Conservation (phyloP, 2,797 vertebrate species). For the Gadopsis bispinosus region DNA sequence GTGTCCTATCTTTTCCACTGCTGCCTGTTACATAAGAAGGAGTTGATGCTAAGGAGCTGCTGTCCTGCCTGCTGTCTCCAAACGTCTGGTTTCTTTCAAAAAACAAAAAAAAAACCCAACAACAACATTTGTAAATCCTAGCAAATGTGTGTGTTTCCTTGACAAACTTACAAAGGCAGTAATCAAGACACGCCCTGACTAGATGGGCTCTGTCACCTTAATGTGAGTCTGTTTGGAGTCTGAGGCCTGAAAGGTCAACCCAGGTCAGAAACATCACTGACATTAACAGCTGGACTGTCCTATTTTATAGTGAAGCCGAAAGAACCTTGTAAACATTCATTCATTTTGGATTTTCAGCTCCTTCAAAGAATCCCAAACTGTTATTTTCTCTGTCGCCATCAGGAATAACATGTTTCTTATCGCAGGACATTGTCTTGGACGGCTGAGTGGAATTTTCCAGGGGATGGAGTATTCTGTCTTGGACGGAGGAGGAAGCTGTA, state of each 20-base stretch:
- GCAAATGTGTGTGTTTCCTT: neutral
- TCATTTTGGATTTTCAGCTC: conserved; percentile 37
- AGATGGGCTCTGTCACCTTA: conserved; percentile 4
- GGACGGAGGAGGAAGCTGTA: conserved; percentile 46
- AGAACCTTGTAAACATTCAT: conserved; percentile 11
- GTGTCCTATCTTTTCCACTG: conserved; percentile 35
- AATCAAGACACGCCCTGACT: neutral
- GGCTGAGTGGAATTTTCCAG: conserved; percentile 78
- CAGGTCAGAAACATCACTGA: conserved; percentile 8
- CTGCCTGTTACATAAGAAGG: conserved; percentile 49
- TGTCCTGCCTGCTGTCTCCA: neutral
- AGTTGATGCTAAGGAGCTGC: conserved; percentile 30
- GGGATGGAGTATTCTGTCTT: conserved; percentile 47
- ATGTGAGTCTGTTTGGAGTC: conserved; percentile 2
- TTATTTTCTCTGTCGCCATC: conserved; percentile 56
- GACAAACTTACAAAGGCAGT: neutral
- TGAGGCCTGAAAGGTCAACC: neutral
- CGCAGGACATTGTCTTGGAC: conserved; percentile 73
- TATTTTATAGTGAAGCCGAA: conserved; percentile 23
- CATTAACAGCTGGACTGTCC: neutral
- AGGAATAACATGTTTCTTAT: conserved; percentile 72
- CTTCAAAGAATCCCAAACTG: conserved; percentile 32
- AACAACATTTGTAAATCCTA: neutral
- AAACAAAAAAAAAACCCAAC: neutral
- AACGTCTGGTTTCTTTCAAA: conserved; percentile 9